These are phyloP conservation scores for Heliconius himera DNA, from an alignment of 1,140 invertebrate species.

Conservation along the genomic window DNA sequence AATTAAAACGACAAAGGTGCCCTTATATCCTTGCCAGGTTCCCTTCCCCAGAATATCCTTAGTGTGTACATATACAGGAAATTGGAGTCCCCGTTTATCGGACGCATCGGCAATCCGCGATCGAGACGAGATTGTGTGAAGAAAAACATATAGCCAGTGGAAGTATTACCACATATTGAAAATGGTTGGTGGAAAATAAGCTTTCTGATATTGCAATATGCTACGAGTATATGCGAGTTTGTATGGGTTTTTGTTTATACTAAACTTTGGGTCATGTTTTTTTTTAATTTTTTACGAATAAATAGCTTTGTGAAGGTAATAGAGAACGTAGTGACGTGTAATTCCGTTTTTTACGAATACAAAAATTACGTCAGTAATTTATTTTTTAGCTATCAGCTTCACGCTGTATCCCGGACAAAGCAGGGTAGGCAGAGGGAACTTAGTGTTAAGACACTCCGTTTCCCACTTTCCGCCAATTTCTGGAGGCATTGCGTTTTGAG, in stretches of 20 bases:
- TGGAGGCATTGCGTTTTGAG: too few relatives aligned
- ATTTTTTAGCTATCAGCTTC: too few relatives aligned
- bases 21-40: neutral
- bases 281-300: too few relatives aligned
- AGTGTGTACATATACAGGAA: conserved; percentile 40
- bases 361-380: too few relatives aligned
- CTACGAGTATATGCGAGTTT: neutral
- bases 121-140: conserved; percentile 41
- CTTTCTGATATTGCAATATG: conserved; percentile 14
- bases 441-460: too few relatives aligned
- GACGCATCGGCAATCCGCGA: conserved; percentile 40
- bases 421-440: too few relatives aligned
- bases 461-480: too few relatives aligned
- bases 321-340: neutral
- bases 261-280: neutral
- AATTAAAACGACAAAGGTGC: neutral
- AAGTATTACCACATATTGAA: conserved; percentile 43
- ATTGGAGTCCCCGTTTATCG: conserved; percentile 44
- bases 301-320: neutral
- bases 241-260: neutral
- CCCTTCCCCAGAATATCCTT: neutral
- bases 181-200: conserved; percentile 30
- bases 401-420: too few relatives aligned
- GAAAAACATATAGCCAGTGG: conserved; percentile 39
- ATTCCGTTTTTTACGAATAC: too few relatives aligned